These are phyloP conservation scores for Lepidochrysops patricia DNA, from an alignment of 2,888 invertebrate genomes.

Conservation along the genomic window DNA sequence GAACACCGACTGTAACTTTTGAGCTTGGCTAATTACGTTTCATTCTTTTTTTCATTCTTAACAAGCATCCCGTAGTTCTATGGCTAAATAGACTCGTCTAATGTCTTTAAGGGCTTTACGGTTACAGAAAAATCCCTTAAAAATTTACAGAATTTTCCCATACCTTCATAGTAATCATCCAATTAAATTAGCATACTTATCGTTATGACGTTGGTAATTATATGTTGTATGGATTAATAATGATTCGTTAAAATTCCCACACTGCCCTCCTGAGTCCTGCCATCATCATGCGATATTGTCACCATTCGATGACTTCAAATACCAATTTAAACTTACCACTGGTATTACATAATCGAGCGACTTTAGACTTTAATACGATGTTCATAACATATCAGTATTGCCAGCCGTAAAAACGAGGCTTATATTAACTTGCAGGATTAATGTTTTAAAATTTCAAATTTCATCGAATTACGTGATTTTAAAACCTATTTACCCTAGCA, in stretches of 20 bases:
- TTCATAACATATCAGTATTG: conserved; percentile 9
- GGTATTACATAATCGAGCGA: conserved; percentile 12
- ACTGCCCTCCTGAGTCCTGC: conserved; percentile 47
- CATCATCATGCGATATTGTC: conserved; percentile 50
- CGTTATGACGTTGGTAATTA: no score
- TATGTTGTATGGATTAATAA: no score
- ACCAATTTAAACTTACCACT: conserved; percentile 13
- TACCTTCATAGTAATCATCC: neutral
- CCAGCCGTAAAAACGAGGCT: neutral
- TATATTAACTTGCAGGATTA: neutral
- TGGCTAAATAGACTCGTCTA: no score
- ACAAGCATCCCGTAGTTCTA: no score
- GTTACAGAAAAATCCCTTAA: neutral
- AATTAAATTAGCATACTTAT: neutral
- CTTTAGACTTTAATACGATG: conserved; percentile 20
- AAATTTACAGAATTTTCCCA: neutral
- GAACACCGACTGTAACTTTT: no score
- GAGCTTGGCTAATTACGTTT: no score
- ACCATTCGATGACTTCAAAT: conserved; percentile 39
- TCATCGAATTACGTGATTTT: neutral
- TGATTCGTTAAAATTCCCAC: conserved; percentile 15
- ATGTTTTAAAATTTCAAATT: conserved; percentile 17
- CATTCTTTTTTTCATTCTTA: no score
- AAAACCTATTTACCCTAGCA: neutral
- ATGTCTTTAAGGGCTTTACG: no score